Percentiles rank a stretch among this genome's conserved stretches.
These are phyloP conservation scores for Diplolepis rosae DNA, from an alignment of 2,888 invertebrate species.

Conservation along the genomic window DNA sequence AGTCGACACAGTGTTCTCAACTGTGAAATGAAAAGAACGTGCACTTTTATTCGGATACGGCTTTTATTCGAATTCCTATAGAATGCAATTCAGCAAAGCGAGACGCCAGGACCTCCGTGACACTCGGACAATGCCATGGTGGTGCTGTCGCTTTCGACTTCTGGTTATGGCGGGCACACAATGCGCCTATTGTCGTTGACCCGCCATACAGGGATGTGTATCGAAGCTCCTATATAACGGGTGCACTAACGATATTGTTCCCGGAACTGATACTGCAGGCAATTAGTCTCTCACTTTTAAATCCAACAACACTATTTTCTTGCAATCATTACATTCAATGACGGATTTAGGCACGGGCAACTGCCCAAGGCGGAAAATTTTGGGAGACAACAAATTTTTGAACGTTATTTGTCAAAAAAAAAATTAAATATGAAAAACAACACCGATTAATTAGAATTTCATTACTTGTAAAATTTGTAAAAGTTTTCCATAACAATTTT, in stretches of 20 bases:
- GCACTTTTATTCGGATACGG: slow-evolving; percentile 34
- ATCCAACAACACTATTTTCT: not conserved
- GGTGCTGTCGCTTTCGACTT: slow-evolving; percentile 68
- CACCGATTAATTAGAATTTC: no score
- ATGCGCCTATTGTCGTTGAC: slow-evolving; percentile 71
- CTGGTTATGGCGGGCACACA: slow-evolving; percentile 73
- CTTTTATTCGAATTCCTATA: slow-evolving; percentile 41
- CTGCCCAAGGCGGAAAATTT: no score
- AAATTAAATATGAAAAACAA: no score
- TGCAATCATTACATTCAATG: no score
- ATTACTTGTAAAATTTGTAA: no score
- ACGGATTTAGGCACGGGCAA: no score
- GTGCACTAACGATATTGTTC: slow-evolving; percentile 44
- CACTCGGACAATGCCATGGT: slow-evolving; percentile 71
- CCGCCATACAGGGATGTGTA: slow-evolving; percentile 65
- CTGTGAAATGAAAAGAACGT: slow-evolving; percentile 11
- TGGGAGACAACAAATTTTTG: no score
- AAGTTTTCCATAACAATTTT: no score
- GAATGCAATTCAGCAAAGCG: slow-evolving; percentile 57
- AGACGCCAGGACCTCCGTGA: slow-evolving; percentile 56
- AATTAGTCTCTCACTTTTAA: slow-evolving; percentile 11
- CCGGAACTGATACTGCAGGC: slow-evolving; percentile 33
- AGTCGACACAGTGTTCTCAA: not conserved
- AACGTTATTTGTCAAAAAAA: no score
- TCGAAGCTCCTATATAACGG: slow-evolving; percentile 54